Base-by-base conservation (phyloP, 2,888 invertebrate species). In the Leptinotarsa rubiginosa region DNA sequence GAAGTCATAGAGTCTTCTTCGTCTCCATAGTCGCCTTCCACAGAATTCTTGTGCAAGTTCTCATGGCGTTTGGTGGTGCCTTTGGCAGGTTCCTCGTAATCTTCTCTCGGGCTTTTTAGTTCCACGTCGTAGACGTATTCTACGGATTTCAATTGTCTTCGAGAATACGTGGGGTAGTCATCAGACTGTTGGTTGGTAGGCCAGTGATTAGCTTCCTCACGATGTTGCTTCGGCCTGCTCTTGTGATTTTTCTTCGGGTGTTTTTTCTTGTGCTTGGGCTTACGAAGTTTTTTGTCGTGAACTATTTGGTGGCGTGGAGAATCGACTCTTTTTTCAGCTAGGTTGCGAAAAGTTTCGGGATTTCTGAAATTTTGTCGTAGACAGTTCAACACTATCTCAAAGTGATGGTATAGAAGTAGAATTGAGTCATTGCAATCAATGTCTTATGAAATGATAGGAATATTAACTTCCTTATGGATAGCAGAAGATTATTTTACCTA, bases 21-120 rank as follows among this genome's bases (percentile, higher is more conserved):
- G 52, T 83, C 82, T 0, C 79, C 76, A 66, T 82, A 81, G 31
- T 83, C 82, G n/a, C 80, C 81, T 75, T 82, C 83, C 1, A 78
- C 78, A 7, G 77, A 73, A 10, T 76, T 67, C 66, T 77, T 76
- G 50, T 73, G 76, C 1, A 73, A 3, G 2, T 66, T 18, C 13
- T 50, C 20, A 10, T 64, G 20, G 31, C 66, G 59, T 65, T 76
- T 69, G 16, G 75, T 70, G 10, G 75, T 65, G 54, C 47, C 54
- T 59, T 47, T 47, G 15, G 52, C 22, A 31, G 62, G 73, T 41
- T 72, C 71, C 5, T 20, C 62, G 56, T 71, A 50, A 64, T 76
- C 69, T 25, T 75, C 73, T 22, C 72, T 66, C 18, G 78, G 74
- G 7, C 49, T 70, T 7, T 69, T 76, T n/a, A 80, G 69, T 50